Evolutionary conservation across 2,888 invertebrate species (phyloP), one percentile per base, ranked within the genome.

Genomic region (Hirudinaria manillensis): DNA sequence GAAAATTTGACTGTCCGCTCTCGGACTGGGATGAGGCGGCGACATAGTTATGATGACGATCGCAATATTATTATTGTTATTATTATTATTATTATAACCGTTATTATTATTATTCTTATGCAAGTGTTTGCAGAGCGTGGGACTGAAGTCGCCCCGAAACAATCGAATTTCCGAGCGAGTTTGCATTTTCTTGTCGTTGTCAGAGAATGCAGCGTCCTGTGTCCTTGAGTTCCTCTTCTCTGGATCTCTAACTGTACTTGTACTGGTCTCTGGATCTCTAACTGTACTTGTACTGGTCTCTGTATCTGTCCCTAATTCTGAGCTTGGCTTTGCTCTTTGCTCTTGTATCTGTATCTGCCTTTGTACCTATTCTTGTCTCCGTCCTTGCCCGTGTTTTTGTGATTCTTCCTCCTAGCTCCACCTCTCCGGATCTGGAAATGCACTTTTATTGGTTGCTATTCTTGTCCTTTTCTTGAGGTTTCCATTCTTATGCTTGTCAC

Each of bases 121-220:
- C 24, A 24, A 61, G 24, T 29, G 29, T 61, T 61, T 61, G 45
- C 45, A 45, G 45, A 45, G 45, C 45, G 45, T 45, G 45, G 45
- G 45, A 45, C 16, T 7, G 13, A 45, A 45, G 45, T 45, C 45
- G 45, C 10, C 45, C 45, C 45, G 3, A 45, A 10, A 45, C 45
- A 45, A 45, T 61, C n/a, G 24, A 61, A 61, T 61, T 61, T 61
- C 61, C 29, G 6, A 6, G 61, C 29, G 29, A 61, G 24, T 61
- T 61, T 61, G 24, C 61, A 61, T 61, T 61, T 61, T 61, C 29
- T 61, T 29, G 24, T 61, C 29, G 61, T 21, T 53, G 13, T 61
- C 45, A 10, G 45, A 1, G 45, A 45, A 16, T 45, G 10, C 16
- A 45, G 45, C 45, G 29, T 61, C 29, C n/a, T 61, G 3, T n/a